Conservation (phyloP, 2,797 vertebrate species). For the Arctocebus calabarensis region DNA sequence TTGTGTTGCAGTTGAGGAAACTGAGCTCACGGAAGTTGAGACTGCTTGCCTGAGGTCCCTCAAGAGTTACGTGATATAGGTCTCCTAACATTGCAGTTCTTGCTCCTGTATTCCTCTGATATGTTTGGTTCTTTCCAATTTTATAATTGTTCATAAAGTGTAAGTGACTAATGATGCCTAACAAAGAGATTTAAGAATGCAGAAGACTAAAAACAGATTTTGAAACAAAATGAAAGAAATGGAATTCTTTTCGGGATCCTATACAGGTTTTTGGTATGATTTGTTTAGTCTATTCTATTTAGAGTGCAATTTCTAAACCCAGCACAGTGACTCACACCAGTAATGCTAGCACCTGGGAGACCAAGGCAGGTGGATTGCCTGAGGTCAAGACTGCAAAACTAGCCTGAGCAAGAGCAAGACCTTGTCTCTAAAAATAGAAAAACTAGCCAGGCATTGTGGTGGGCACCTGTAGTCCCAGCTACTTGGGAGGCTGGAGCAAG, state of each 20-base stretch:
- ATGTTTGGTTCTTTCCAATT: conserved; percentile 38
- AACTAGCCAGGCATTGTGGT: no score
- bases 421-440: no score
- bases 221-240: conserved; percentile 60
- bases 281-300: conserved; percentile 31
- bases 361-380: no score
- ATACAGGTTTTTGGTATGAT: background rate
- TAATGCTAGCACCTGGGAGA: no score
- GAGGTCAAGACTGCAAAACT: no score
- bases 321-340: no score
- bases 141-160: conserved; percentile 57
- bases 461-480: no score
- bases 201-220: conserved; percentile 34
- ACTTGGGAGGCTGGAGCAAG: no score
- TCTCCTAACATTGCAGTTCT: background rate
- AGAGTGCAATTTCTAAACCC: background rate
- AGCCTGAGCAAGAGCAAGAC: no score
- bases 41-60: background rate
- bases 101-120: background rate
- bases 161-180: conserved; percentile 63
- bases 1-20: background rate
- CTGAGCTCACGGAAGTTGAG: background rate
- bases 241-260: conserved; percentile 41
- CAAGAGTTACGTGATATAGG: background rate
- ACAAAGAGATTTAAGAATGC: conserved; percentile 44